A percentile compares a stretch with the other conserved stretches of the same genome.
Conservation (phyloP, 2,113 vertebrate species). For the Cyanistes caeruleus region DNA sequence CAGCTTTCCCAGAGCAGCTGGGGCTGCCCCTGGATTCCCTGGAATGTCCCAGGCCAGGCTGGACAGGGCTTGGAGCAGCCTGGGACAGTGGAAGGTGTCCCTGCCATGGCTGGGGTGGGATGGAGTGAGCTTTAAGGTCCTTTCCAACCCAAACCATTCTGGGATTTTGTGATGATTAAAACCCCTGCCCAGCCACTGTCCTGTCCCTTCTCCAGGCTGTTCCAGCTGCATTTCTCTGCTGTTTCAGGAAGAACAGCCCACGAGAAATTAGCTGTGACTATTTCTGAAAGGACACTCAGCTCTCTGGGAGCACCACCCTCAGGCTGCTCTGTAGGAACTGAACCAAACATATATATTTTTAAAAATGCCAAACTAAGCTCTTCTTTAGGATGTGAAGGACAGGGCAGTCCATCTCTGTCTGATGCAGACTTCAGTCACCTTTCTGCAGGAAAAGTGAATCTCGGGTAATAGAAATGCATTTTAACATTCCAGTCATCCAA, state of each 20-base stretch:
- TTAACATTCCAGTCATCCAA: background rate
- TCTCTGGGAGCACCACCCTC: background rate
- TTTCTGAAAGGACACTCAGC: background rate
- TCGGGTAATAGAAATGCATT: background rate
- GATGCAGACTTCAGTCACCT: no score
- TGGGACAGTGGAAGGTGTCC: rapidly evolving
- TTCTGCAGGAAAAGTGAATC: background rate
- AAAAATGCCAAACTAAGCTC: background rate
- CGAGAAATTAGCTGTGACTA: rapidly evolving
- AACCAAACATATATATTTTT: background rate
- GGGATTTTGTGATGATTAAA: background rate
- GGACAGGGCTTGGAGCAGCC: rapidly evolving
- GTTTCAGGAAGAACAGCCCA: background rate
- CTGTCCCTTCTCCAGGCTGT: background rate
- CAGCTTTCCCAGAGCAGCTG: background rate
- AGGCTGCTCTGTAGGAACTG: background rate
- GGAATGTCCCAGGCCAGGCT: rapidly evolving
- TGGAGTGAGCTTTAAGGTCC: rapidly evolving
- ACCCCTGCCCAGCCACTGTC: background rate
- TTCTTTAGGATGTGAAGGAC: background rate
- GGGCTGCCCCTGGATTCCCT: background rate
- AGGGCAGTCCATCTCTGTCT: background rate
- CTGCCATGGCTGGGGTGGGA: background rate
- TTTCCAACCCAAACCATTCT: background rate
- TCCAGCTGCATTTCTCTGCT: background rate